Percentiles rank a stretch among this genome's conserved stretches.
Evolutionary conservation across 1,140 invertebrate genomes (phyloP).

Genomic region (Stenopsyche tienmushanensis): DNA sequence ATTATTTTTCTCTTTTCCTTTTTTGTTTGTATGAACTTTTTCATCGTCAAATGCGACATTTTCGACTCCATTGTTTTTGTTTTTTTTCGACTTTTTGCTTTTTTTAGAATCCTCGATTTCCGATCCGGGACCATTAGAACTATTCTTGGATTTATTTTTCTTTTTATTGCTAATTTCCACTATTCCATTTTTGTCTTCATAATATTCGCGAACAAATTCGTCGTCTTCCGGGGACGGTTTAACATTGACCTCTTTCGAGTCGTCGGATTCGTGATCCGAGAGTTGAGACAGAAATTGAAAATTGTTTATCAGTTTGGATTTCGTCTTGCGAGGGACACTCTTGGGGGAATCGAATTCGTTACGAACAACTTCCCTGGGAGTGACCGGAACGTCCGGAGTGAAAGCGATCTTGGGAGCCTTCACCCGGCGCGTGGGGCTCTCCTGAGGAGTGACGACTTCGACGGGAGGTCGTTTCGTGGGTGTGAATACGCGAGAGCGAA

Average conservation of each 20-base stretch:
- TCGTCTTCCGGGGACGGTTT: constrained; percentile 15
- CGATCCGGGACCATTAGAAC: too few relatives aligned
- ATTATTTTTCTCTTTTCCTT: background rate
- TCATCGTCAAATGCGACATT: background rate
- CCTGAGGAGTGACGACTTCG: constrained; percentile 26
- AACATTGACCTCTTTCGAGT: constrained; percentile 6
- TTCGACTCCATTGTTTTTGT: constrained; percentile 7
- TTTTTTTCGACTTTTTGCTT: constrained; percentile 8
- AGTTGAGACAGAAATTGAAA: constrained; percentile 37
- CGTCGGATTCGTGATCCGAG: constrained; percentile 30
- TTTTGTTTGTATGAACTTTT: constrained; percentile 7
- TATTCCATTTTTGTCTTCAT: constrained; percentile 22
- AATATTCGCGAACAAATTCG: constrained; percentile 34
- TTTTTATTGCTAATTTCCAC: constrained; percentile 13
- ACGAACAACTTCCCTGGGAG: background rate
- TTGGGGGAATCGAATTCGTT: constrained; percentile 27
- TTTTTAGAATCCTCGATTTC: background rate
- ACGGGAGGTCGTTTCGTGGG: constrained; percentile 31
- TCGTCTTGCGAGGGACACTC: constrained; percentile 9
- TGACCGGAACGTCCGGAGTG: background rate
- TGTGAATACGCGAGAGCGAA: constrained; percentile 21
- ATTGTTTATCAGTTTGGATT: constrained; percentile 35
- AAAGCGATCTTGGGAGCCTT: constrained; percentile 30
- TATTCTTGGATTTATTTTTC: background rate
- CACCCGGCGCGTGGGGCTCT: background rate